Base-by-base conservation (phyloP, 1,140 invertebrate genomes). In the Tenebrio molitor region DNA sequence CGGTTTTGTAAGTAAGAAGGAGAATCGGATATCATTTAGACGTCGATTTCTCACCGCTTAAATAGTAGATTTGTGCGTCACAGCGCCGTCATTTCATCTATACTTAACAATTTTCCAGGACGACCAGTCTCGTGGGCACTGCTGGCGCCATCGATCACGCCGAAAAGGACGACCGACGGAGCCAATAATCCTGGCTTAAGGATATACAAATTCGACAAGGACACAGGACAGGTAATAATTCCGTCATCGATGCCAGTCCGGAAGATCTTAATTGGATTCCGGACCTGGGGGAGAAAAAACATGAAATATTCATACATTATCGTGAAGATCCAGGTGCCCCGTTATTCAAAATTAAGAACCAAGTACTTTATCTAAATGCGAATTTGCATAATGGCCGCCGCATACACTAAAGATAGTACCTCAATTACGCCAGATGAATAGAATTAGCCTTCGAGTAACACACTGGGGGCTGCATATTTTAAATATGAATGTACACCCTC, bases 161-260 rank as follows among this genome's bases (percentile, higher is more conserved):
- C 95, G 0, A 89, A 90, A 79, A 89, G 92, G 67, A 88, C 88
- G 17, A 86, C 87, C 4, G 88, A 89, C 25, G 90, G 91, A 0
- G 87, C 91, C 12, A 95, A 95, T 79, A 97, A 97, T 85, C 96
- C 95, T 1, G 94, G 93, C 6, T 84, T 97, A 36, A 87, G 95
- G 69, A 88, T 97, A 6, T 94, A 96, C 84, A 92, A 95, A 84
- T 97, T 95, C 81, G 92, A 97, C 82, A 92, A 91, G 42, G 89
- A 90, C 77, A 91, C 91, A 12, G 94, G 94, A 74, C 88, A 92
- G 85, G 92, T 94, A 85, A 83, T 29, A 4, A 4, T 58, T 46
- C 42, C 42, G 14, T 50, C 15, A 17, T 58, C 19, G 14, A 29
- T 67, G 19, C 21, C 4, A 65, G 3, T 17, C 46, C 3, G 46